Evolutionary conservation across 2,113 vertebrate species (phyloP), one percentile per base, ranked within the genome.

Genomic region (Tonatia bakeri): DNA sequence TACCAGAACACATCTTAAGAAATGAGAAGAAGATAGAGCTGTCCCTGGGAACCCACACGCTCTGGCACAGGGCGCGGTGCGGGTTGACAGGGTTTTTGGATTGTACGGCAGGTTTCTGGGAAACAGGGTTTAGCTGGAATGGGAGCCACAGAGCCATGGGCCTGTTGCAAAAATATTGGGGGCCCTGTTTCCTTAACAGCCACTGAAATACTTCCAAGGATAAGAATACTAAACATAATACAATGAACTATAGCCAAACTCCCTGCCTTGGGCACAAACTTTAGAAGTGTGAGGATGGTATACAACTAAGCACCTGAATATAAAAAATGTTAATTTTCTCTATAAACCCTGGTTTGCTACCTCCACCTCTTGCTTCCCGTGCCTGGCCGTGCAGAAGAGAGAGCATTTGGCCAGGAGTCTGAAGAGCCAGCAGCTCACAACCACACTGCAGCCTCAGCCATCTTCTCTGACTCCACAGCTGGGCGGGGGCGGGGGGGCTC

Each of bases 1-100:
- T 96, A 79, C 95, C 97, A 96, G 96, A 97, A 96, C 94, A 96
- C 94, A 92, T 98, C 77, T 96, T 92, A 94, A 98, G 86, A 94
- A 98, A 98, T 73, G 95, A 92, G 94, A 91, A 73, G 86, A 98
- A 82, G 91, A 92, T 93, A 92, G 87, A 94, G 40, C 52, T 85
- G 79, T 96, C 45, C 91, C 91, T 94, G 50, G 75, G 72, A 97
- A 81, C 47, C 82, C 38, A 24, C 54, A 73, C 4, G 9, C 56
- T 96, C 61, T 3, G 10, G 17, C 56, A 52, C 17, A 76, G 72
- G 40, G 56, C 38, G n/a, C 67, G 45, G 26, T 52, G 50, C 87
- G 36, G 28, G 61, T 36, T 93, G 40, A n/a, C 5, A 19, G 54
- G 3, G 36, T 28, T 1, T 61, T 87, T 50, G 14, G 13, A 28